Evolutionary conservation across 37 sponge, comb jelly and placozoan species (phyloP).

Genomic region (Beroe forskalii): DNA sequence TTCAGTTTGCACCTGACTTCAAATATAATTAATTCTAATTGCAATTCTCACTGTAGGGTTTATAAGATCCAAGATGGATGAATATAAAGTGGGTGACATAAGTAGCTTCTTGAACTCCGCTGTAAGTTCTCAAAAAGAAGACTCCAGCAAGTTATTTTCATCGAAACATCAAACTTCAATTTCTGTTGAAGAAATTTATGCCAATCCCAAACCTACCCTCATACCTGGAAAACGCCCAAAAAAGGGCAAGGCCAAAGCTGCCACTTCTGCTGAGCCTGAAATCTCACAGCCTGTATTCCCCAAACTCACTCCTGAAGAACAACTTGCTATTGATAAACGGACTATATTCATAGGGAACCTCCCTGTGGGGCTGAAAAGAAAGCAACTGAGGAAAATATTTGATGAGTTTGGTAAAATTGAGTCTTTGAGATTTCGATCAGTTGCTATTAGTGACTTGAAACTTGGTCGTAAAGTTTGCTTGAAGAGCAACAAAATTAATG

Average conservation of each 20-base stretch:
- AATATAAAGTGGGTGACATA: slow-evolving; percentile 41
- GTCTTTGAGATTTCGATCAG: slow-evolving; percentile 73
- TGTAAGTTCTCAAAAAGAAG: neutral
- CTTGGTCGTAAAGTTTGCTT: slow-evolving; percentile 65
- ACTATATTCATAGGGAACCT: slow-evolving; percentile 82
- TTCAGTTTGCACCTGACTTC: too few species aligned
- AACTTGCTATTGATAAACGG: slow-evolving; percentile 62
- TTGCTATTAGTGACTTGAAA: slow-evolving; percentile 65
- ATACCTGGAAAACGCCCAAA: neutral
- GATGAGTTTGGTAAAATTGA: slow-evolving; percentile 70
- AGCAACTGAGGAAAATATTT: slow-evolving; percentile 70
- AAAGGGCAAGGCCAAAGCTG: neutral
- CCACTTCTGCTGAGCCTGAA: neutral
- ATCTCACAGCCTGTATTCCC: neutral
- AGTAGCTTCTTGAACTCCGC: slow-evolving; percentile 17
- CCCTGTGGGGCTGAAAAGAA: slow-evolving; percentile 66
- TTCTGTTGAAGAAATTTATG: slow-evolving; percentile 48
- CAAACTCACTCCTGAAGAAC: slow-evolving; percentile 7
- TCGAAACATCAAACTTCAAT: neutral
- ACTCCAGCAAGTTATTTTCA: neutral
- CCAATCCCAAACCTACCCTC: neutral
- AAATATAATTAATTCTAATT: too few species aligned
- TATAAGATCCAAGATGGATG: too few species aligned
- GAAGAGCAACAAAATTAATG: slow-evolving; percentile 20
- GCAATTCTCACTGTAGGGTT: too few species aligned